A percentile compares a stretch with the other conserved stretches of the same genome.
Evolutionary conservation across 2,888 invertebrate species (phyloP).

Genomic region (Leptinotarsa peninsularis): DNA sequence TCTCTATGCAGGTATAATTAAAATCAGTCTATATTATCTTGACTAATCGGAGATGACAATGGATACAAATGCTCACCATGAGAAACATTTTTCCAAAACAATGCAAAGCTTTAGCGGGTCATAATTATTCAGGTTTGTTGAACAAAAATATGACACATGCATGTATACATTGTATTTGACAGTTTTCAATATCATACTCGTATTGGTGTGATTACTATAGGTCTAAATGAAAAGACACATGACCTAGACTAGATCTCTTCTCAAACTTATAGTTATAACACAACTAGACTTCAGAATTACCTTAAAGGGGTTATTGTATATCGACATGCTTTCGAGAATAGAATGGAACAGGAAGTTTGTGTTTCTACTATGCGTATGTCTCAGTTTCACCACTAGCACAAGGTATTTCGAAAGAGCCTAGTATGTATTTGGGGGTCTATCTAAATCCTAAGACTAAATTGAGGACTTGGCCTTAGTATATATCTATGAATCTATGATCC

Average conservation of each 20-base stretch:
- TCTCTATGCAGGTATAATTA: slow-evolving; percentile 39
- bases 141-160: slow-evolving; percentile 27
- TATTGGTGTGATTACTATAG: background rate
- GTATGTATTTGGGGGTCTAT: too few relatives aligned
- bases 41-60: background rate
- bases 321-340: too few relatives aligned
- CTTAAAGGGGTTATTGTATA: too few relatives aligned
- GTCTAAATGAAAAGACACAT: background rate
- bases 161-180: slow-evolving; percentile 23
- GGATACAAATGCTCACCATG: slow-evolving; percentile 9
- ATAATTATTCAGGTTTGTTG: slow-evolving; percentile 20
- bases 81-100: too few relatives aligned
- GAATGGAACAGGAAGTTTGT: too few relatives aligned
- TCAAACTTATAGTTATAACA: background rate
- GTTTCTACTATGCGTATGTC: too few relatives aligned
- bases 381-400: too few relatives aligned
- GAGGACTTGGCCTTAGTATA: too few relatives aligned
- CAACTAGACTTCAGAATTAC: too few relatives aligned
- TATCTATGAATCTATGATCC: too few relatives aligned
- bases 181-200: background rate
- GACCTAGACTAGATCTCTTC: background rate
- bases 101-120: background rate
- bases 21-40: slow-evolving; percentile 9
- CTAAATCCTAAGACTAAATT: too few relatives aligned
- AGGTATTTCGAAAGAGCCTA: too few relatives aligned